Evolutionary conservation across 2,888 invertebrate genomes (phyloP).

Genomic region (Eupithecia exiguata): DNA sequence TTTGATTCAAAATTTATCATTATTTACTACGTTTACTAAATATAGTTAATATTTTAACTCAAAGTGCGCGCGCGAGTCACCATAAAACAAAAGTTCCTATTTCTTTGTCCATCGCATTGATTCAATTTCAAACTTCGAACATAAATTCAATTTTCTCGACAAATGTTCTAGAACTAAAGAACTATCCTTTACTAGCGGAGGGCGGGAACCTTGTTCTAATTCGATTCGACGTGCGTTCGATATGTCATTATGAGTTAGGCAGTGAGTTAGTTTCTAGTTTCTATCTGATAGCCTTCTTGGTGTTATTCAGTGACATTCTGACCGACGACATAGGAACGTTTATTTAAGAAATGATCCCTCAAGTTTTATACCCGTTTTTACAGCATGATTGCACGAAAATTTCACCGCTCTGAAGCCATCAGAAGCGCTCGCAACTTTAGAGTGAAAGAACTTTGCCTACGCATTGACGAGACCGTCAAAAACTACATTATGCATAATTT

Average conservation of each 20-base stretch:
- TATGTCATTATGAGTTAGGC: slow-evolving; percentile 33
- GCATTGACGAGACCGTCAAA: background rate
- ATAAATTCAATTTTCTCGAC: slow-evolving; percentile 26
- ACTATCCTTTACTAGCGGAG: slow-evolving; percentile 6
- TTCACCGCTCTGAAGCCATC: background rate
- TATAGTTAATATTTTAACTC: no score
- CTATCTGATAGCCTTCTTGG: background rate
- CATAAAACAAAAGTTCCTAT: background rate
- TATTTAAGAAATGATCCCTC: background rate
- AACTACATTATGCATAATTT: slow-evolving; percentile 12
- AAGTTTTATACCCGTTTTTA: background rate
- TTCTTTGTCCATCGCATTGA: background rate
- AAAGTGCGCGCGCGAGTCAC: no score
- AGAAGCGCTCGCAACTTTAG: background rate
- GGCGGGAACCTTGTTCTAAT: slow-evolving; percentile 2
- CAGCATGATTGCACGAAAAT: background rate
- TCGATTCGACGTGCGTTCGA: slow-evolving; percentile 26
- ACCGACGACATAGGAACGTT: background rate
- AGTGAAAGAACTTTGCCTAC: background rate
- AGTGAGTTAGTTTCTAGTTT: slow-evolving; percentile 28
- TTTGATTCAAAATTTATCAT: no score
- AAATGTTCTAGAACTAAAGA: slow-evolving; percentile 16
- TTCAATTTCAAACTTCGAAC: background rate
- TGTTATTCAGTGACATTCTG: background rate
- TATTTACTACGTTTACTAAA: no score